Conservation (phyloP, 2,797 vertebrate species). For the Sebastiscus tertius region DNA sequence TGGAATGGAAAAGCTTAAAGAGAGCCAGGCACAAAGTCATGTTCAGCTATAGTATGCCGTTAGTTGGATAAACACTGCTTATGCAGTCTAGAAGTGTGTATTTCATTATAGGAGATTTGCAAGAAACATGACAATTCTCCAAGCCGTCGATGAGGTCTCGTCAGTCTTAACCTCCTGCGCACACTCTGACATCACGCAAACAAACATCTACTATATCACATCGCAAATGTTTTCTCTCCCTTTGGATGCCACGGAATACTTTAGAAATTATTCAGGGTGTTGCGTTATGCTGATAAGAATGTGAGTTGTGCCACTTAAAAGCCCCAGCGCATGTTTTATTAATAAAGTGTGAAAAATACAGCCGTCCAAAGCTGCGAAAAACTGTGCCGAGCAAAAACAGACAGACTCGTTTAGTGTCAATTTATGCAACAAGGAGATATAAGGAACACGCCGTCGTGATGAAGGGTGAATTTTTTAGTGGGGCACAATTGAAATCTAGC, state of each 20-base stretch:
- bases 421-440: conserved; percentile 12
- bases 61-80: background rate
- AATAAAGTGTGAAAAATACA: conserved; percentile 35
- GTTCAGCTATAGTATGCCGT: background rate
- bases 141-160: background rate
- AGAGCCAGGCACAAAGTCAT: background rate
- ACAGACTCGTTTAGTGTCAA: conserved; percentile 18
- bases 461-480: background rate
- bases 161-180: background rate
- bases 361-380: conserved; percentile 21
- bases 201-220: conserved; percentile 19
- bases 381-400: background rate
- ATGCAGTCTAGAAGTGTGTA: background rate
- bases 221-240: conserved; percentile 19
- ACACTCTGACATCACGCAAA: conserved; percentile 4
- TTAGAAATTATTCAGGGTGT: conserved; percentile 35
- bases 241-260: conserved; percentile 22
- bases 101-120: background rate
- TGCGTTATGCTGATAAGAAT: conserved; percentile 45
- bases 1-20: background rate
- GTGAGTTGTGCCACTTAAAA: conserved; percentile 50
- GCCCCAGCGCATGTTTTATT: conserved; percentile 43
- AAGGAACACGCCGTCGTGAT: conserved; percentile 6
- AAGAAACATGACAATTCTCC: background rate
- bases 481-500: background rate